These are phyloP conservation scores for Nasonia giraulti DNA, from an alignment of 1,140 invertebrate species.

Conservation along the genomic window DNA sequence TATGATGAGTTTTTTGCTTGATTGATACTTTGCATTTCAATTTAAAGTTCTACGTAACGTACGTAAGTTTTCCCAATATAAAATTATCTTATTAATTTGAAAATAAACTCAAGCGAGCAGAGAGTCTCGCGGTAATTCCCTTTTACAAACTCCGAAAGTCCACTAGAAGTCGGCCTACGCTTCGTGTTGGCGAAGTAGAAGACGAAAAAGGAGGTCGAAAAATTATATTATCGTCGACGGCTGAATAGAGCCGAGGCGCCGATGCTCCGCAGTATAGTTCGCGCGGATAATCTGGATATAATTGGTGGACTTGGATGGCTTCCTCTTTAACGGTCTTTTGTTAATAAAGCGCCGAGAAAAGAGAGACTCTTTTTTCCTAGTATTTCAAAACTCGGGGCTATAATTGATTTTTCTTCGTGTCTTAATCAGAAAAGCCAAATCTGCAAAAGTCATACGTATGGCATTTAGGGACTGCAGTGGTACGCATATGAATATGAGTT, in stretches of 20 bases:
- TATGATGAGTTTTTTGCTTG: no score
- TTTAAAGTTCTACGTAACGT: no score
- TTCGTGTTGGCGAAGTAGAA: neutral
- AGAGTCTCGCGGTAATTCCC: neutral
- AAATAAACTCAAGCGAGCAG: no score
- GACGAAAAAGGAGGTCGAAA: conserved; percentile 3
- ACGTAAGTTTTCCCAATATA: no score
- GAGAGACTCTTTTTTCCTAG: neutral
- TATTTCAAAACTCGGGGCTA: no score
- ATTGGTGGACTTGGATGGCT: neutral
- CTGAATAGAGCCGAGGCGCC: neutral
- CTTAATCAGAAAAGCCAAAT: no score
- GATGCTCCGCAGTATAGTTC: neutral
- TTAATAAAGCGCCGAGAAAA: neutral
- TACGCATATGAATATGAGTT: no score
- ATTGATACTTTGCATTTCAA: no score
- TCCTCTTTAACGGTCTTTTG: neutral
- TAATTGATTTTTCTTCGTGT: no score
- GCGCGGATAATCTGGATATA: neutral
- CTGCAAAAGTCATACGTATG: no score
- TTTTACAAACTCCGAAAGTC: neutral
- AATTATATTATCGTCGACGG: neutral
- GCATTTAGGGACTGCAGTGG: no score
- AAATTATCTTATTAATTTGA: no score
- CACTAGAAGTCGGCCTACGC: neutral